These are phyloP conservation scores for Pagetopsis macropterus DNA, from an alignment of 2,797 vertebrate species.

Conservation along the genomic window DNA sequence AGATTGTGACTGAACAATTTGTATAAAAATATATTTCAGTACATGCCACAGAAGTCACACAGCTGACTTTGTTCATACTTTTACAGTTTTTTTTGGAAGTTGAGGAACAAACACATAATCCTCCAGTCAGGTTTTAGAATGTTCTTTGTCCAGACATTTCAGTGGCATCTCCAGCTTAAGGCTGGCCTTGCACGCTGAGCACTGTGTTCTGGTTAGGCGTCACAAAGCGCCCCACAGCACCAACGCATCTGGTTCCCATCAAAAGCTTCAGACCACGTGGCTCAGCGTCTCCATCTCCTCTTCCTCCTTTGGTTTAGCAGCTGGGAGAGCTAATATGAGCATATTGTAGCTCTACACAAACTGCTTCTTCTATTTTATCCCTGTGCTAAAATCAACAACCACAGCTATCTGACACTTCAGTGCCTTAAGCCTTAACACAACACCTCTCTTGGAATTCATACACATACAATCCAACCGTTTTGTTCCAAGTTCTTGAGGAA, in stretches of 20 bases:
- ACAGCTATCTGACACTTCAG: conserved; percentile 29
- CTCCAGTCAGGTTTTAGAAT: conserved; percentile 80
- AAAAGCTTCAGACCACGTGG: conserved; percentile 49
- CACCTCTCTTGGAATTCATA: conserved; percentile 38
- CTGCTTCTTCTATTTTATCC: conserved; percentile 46
- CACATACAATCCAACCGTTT: conserved; percentile 39
- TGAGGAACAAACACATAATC: conserved; percentile 65
- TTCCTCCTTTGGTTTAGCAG: conserved; percentile 56
- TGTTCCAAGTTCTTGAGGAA: conserved; percentile 38
- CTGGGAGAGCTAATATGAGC: conserved; percentile 50
- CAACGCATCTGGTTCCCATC: conserved; percentile 68
- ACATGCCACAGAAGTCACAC: conserved; percentile 57
- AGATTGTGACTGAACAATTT: conserved; percentile 65
- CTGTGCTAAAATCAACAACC: conserved; percentile 39
- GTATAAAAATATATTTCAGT: conserved; percentile 83
- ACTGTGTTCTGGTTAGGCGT: conserved; percentile 35
- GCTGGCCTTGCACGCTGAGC: conserved; percentile 52
- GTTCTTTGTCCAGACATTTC: conserved; percentile 70
- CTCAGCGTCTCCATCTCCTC: conserved; percentile 39
- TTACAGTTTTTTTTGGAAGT: conserved; percentile 66
- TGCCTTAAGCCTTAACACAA: conserved; percentile 40
- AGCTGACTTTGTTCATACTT: conserved; percentile 62
- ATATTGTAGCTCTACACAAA: conserved; percentile 47
- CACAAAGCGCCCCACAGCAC: conserved; percentile 27
- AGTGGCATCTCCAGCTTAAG: conserved; percentile 72